These are phyloP conservation scores for Hemaris fuciformis DNA, from an alignment of 2,888 invertebrate genomes.

Conservation along the genomic window DNA sequence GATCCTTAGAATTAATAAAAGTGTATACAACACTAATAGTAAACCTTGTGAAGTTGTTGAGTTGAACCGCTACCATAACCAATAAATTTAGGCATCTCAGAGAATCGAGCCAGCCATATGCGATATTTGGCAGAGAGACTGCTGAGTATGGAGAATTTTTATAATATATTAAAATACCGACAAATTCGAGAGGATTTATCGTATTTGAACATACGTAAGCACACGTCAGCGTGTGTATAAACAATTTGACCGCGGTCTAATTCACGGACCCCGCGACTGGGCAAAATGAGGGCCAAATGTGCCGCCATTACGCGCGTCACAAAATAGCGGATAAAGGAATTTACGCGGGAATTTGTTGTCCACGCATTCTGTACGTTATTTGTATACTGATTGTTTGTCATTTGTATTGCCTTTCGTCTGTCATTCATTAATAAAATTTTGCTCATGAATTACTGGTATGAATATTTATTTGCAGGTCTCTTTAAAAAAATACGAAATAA, in stretches of 20 bases:
- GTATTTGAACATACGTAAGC: not conserved
- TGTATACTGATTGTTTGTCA: constrained; percentile 14
- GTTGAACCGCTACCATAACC: too few relatives aligned
- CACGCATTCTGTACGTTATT: constrained; percentile 1
- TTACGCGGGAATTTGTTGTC: constrained; percentile 24
- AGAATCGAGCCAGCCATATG: too few relatives aligned
- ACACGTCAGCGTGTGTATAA: constrained; percentile 15
- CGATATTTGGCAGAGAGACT: not conserved
- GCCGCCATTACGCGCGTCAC: constrained; percentile 57
- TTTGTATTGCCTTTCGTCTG: not conserved
- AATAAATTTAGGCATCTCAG: too few relatives aligned
- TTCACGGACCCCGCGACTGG: not conserved
- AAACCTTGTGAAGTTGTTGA: too few relatives aligned
- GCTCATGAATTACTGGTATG: too few relatives aligned
- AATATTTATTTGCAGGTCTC: too few relatives aligned
- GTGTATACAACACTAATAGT: too few relatives aligned
- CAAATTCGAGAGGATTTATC: not conserved
- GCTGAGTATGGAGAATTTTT: not conserved
- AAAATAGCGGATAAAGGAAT: constrained; percentile 50
- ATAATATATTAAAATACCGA: not conserved
- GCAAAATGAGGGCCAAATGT: constrained; percentile 24
- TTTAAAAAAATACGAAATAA: too few relatives aligned
- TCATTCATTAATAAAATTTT: too few relatives aligned
- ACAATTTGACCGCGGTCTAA: constrained; percentile 22
- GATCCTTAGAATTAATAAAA: too few relatives aligned